Base-by-base conservation (phyloP, 2,113 vertebrate species). In the Rynchops niger region DNA sequence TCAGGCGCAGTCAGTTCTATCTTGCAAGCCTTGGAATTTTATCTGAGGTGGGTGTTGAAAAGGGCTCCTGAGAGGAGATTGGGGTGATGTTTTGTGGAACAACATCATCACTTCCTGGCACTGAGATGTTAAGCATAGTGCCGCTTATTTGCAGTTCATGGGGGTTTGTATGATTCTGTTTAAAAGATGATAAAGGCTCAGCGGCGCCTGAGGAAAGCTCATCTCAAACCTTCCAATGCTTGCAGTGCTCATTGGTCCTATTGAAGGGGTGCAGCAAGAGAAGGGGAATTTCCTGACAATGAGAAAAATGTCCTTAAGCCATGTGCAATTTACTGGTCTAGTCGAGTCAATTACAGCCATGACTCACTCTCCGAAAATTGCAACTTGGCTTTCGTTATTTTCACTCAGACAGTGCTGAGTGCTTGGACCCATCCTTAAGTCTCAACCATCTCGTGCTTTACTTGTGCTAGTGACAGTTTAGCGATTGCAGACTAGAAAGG, bases 1-100 rank as follows among this genome's bases (percentile, higher is more conserved):
- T 53, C 45, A 86, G 50, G 6, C 12, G 26, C 11, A 49, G 11
- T 26, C 38, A 65, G 29, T 42, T 95, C 30, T 74, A 4, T 26
- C 43, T 91, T 42, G 47, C 43, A 79, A 94, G 55, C 26, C 15
- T 38, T 77, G 18, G 36, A 8, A 29, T 62, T 93, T 63, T 38
- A 66, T 71, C 52, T 29, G 42, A 67, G 50, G 32, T 6, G 9
- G 15, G 9, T 72, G 14, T 49, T 49, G 58, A 27, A 83, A 95
- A 83, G 34, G 30, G 7, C 9, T 82, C 49, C 27, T 0, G 0
- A 56, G 23, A 43, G 34, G 77, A 69, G 53, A 9, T 0, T 13
- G 21, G 16, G 9, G 29, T 59, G 32, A 40, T 43, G 16, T 47
- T 86, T 70, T 61, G 36, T 26, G 38, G 34, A 86, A 34, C 9